A percentile compares a stretch with the other conserved stretches of the same genome.
Evolutionary conservation across 2,888 invertebrate genomes (phyloP).

Genomic region (Hyposoter dolosus): DNA sequence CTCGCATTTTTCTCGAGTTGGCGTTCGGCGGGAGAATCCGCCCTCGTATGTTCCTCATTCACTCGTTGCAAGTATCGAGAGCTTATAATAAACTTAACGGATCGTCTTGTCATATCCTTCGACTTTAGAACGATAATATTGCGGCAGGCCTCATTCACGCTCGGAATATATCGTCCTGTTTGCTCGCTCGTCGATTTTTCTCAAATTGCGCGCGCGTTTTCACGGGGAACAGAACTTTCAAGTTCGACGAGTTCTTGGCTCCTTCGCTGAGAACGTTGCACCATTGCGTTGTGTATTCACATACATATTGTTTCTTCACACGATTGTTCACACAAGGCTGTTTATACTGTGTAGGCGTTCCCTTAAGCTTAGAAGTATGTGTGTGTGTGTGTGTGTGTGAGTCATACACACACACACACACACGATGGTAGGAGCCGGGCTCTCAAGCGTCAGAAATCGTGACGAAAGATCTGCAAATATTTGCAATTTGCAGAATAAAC

Average conservation of each 20-base stretch:
- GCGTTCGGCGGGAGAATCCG: not conserved
- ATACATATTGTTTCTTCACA: not conserved
- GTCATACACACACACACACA: too few species aligned
- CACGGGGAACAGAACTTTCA: constrained; percentile 6
- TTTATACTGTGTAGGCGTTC: constrained; percentile 14
- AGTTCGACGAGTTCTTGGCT: constrained; percentile 28
- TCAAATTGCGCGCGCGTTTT: constrained; percentile 40
- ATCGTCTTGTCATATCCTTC: constrained; percentile 7
- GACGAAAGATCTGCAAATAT: constrained; percentile 67
- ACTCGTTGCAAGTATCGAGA: constrained; percentile 37
- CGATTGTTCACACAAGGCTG: not conserved
- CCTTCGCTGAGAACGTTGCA: constrained; percentile 15
- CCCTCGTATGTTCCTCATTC: constrained; percentile 8
- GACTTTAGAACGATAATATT: constrained; percentile 77
- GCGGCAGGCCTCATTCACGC: constrained; percentile 71
- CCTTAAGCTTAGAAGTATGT: constrained; percentile 8
- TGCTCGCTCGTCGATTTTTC: constrained; percentile 61
- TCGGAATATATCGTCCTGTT: constrained; percentile 77
- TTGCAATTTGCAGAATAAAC: constrained; percentile 44
- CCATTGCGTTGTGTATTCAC: not conserved
- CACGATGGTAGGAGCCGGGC: not conserved
- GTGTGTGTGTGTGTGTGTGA: too few species aligned
- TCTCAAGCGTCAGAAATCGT: constrained; percentile 59
- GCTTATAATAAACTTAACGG: constrained; percentile 41
- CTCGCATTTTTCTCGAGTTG: constrained; percentile 26